Conservation (phyloP, 1,140 invertebrate species). For the Eulimnadia texana region DNA sequence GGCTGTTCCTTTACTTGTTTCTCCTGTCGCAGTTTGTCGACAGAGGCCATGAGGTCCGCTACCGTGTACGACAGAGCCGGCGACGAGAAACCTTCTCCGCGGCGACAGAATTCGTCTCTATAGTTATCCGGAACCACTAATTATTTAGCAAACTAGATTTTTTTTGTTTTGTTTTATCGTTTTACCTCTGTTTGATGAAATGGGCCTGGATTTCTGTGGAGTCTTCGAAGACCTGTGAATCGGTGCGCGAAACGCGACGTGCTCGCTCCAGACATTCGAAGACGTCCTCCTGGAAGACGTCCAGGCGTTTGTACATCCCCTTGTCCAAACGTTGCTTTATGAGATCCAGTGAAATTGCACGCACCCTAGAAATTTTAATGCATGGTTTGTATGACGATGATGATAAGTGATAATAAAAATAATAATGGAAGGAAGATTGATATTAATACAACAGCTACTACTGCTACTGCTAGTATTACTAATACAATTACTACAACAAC, state of each 20-base stretch:
- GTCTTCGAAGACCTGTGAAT: slow-evolving; percentile 90
- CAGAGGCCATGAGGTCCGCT: slow-evolving; percentile 49
- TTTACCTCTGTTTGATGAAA: slow-evolving; percentile 49
- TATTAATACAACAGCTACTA: too few relatives aligned
- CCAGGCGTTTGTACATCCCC: slow-evolving; percentile 78
- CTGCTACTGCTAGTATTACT: too few relatives aligned
- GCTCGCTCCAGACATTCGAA: slow-evolving; percentile 87
- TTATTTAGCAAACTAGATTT: slow-evolving; percentile 1
- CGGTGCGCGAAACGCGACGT: slow-evolving; percentile 65
- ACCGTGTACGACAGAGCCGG: slow-evolving; percentile 70
- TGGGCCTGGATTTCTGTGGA: slow-evolving; percentile 83
- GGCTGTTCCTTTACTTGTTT: slow-evolving; percentile 56
- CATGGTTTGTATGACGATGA: too few relatives aligned
- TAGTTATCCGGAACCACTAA: slow-evolving; percentile 13
- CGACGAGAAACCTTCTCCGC: slow-evolving; percentile 65
- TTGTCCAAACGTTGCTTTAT: slow-evolving; percentile 71
- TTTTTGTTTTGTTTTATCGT: slow-evolving; percentile 7
- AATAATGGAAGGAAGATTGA: too few relatives aligned
- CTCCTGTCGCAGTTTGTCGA: slow-evolving; percentile 57
- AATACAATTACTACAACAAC: too few relatives aligned
- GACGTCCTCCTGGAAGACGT: slow-evolving; percentile 92
- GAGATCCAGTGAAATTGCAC: slow-evolving; percentile 65
- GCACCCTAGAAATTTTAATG: slow-evolving; percentile 36
- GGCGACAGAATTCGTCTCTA: slow-evolving; percentile 51
- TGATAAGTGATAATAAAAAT: too few relatives aligned